Conservation (phyloP, 2,888 invertebrate species). For the Volucella zonaria region DNA sequence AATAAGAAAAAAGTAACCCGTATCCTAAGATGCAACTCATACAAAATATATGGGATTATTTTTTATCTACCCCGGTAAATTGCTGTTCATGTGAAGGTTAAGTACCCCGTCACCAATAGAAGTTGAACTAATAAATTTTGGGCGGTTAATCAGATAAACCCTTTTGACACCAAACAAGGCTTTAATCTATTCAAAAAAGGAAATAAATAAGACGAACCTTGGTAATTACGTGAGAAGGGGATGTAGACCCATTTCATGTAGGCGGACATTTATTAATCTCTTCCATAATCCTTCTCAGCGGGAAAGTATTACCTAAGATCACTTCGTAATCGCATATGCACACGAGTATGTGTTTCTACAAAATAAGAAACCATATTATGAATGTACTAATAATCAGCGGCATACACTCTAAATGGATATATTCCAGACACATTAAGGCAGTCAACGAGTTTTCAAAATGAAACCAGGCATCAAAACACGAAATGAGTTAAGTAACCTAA, state of each 20-base stretch:
- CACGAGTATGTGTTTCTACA: not conserved
- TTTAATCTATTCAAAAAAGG: not conserved
- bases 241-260: conserved; percentile 15
- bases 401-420: not conserved
- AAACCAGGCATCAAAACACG: conserved; percentile 14
- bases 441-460: conserved; percentile 2
- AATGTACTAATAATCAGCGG: conserved; percentile 15
- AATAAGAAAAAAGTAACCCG: no score
- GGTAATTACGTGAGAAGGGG: conserved; percentile 13
- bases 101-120: conserved; percentile 4
- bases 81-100: no score
- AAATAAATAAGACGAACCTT: not conserved
- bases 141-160: not conserved
- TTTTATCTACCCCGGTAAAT: no score
- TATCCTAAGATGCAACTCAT: no score
- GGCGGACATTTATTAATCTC: conserved; percentile 5
- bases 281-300: conserved; percentile 34
- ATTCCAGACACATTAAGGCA: not conserved
- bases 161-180: not conserved
- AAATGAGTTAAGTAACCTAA: not conserved
- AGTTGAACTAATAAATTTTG: conserved; percentile 12
- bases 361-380: conserved; percentile 13
- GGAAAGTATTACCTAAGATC: not conserved
- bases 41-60: no score
- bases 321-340: conserved; percentile 16